Conservation (phyloP, 2,113 vertebrate genomes). For the Dromaius novaehollandiae region DNA sequence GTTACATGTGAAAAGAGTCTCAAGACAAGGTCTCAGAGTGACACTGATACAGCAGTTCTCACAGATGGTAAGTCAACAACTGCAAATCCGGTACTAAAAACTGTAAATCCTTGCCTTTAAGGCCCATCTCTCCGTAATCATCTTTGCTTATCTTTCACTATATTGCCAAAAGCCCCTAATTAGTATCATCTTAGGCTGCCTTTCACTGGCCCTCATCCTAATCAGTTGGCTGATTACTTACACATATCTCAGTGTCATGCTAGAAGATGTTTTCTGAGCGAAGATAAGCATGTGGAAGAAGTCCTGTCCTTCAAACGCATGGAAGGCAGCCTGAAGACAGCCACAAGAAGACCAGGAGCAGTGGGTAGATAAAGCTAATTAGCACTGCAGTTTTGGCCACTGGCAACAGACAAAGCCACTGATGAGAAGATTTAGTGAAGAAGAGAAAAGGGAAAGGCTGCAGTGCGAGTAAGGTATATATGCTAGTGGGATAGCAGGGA, state of each 20-base stretch:
- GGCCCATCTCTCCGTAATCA: slow-evolving; percentile 43
- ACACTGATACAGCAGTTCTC: neutral
- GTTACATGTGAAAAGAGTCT: neutral
- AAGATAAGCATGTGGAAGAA: neutral
- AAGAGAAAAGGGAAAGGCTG: neutral
- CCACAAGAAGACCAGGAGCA: neutral
- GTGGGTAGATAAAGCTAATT: neutral
- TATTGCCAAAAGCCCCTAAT: slow-evolving; percentile 55
- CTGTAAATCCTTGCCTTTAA: slow-evolving; percentile 47
- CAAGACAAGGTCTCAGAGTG: slow-evolving; percentile 9
- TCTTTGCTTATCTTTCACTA: slow-evolving; percentile 39
- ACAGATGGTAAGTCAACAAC: slow-evolving; percentile 40
- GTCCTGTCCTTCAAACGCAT: neutral
- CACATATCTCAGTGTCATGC: slow-evolving; percentile 3
- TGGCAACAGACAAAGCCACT: neutral
- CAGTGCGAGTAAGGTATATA: neutral
- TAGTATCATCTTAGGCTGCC: slow-evolving; percentile 46
- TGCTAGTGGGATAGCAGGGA: neutral
- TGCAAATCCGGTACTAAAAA: slow-evolving; percentile 48
- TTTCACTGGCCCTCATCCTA: slow-evolving; percentile 47
- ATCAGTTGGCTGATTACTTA: slow-evolving; percentile 51
- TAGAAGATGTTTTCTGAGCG: neutral
- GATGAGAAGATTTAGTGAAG: neutral
- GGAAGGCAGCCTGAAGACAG: neutral
- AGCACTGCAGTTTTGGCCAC: neutral